Evolutionary conservation across 2,797 vertebrate genomes (phyloP).

Genomic region (Hoplostethus mediterraneus): DNA sequence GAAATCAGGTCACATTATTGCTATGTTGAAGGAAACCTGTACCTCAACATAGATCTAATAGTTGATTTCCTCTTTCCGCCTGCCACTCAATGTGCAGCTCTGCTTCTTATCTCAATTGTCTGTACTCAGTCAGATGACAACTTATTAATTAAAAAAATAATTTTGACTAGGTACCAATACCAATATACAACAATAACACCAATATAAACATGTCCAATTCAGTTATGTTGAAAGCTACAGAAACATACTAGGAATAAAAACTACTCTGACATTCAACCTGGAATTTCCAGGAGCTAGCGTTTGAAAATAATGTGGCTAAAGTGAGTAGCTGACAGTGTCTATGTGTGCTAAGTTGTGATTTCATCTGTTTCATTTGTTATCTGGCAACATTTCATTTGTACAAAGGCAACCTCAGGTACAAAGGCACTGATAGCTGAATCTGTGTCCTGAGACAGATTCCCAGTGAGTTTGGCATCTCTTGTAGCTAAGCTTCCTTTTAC

Average conservation of each 20-base stretch:
- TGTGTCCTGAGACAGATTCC: slow-evolving; percentile 15
- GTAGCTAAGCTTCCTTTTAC: not conserved
- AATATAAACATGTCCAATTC: not conserved
- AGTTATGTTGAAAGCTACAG: not conserved
- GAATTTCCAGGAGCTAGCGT: slow-evolving; percentile 29
- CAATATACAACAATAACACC: not conserved
- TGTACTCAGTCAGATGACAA: slow-evolving; percentile 22
- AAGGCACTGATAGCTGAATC: slow-evolving; percentile 30
- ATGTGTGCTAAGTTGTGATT: slow-evolving; percentile 28
- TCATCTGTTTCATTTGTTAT: slow-evolving; percentile 34
- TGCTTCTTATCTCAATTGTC: slow-evolving; percentile 8
- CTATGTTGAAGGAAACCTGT: slow-evolving; percentile 51
- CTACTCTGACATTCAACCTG: not conserved
- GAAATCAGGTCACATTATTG: slow-evolving; percentile 65
- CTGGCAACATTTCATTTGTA: too few relatives aligned
- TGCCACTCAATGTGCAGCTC: slow-evolving; percentile 16
- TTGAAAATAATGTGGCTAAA: slow-evolving; percentile 16
- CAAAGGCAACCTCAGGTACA: slow-evolving; percentile 38
- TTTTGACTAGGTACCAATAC: slow-evolving; percentile 13
- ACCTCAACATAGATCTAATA: slow-evolving; percentile 41
- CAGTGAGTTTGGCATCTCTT: not conserved
- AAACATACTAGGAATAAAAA: not conserved
- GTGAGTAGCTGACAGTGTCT: slow-evolving; percentile 31
- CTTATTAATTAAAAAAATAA: slow-evolving; percentile 23
- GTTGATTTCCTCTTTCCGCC: slow-evolving; percentile 21